Evolutionary conservation across 2,888 invertebrate species (phyloP).

Genomic region (Drosophila anomelani): DNA sequence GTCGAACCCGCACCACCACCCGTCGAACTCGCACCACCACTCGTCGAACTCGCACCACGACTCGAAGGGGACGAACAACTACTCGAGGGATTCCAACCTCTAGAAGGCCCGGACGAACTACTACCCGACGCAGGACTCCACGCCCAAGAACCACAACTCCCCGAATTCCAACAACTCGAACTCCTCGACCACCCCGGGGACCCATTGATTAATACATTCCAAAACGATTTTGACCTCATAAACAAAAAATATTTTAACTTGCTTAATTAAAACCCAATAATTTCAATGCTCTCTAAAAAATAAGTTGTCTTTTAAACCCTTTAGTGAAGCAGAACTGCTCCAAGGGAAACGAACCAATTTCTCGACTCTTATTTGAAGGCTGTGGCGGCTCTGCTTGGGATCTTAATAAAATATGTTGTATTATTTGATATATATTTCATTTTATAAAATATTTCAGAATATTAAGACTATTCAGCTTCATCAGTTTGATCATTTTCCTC

Average conservation of each 20-base stretch:
- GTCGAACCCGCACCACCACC: background rate
- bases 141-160: background rate
- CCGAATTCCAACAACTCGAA: background rate
- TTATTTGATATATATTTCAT: too few species aligned
- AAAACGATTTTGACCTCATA: background rate
- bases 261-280: constrained; percentile 1
- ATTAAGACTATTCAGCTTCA: background rate
- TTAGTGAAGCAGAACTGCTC: background rate
- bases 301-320: background rate
- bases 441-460: too few species aligned
- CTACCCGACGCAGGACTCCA: background rate
- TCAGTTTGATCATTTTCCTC: background rate
- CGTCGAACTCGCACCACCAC: background rate
- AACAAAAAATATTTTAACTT: background rate
- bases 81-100: background rate
- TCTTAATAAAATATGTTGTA: too few species aligned
- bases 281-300: constrained; percentile 26
- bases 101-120: background rate
- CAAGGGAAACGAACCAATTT: too few species aligned
- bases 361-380: too few species aligned
- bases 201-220: background rate
- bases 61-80: background rate
- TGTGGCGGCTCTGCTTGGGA: too few species aligned
- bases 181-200: background rate
- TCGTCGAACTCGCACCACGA: background rate